A percentile compares a stretch with the other conserved stretches of the same genome.
These are phyloP conservation scores for Tenthredo distinguenda DNA, from an alignment of 2,888 invertebrate genomes.

Conservation along the genomic window DNA sequence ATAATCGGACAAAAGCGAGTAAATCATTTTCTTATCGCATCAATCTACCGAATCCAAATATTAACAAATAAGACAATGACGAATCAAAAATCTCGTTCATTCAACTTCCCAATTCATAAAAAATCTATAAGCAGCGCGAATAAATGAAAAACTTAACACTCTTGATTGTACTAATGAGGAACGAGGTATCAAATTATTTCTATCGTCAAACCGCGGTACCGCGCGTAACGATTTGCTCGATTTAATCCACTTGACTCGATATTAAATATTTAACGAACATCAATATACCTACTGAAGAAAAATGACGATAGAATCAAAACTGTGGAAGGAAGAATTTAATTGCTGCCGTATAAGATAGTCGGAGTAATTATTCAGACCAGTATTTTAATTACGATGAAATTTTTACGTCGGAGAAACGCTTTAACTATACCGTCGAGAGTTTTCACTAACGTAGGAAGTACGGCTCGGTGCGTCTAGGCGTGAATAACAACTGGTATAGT, in stretches of 20 bases:
- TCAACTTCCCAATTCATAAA: background rate
- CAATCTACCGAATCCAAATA: background rate
- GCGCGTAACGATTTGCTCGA: background rate
- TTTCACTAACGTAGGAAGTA: conserved; percentile 38
- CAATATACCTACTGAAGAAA: background rate
- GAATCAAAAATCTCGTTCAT: background rate
- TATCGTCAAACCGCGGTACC: background rate
- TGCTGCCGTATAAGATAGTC: background rate
- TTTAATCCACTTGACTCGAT: conserved; percentile 9
- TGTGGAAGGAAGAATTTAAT: background rate
- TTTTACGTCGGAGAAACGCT: background rate
- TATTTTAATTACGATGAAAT: background rate
- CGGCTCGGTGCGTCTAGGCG: conserved; percentile 43
- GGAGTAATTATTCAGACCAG: background rate
- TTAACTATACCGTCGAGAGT: background rate
- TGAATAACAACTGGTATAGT: conserved; percentile 43
- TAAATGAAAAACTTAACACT: background rate
- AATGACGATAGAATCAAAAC: background rate
- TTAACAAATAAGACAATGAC: background rate
- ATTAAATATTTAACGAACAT: conserved; percentile 12
- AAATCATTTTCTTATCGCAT: background rate
- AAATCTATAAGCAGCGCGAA: background rate
- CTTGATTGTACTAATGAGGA: background rate
- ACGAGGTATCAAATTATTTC: background rate
- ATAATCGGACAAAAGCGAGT: too few relatives aligned